Percentiles rank a stretch among this genome's conserved stretches.
These are phyloP conservation scores for Anarrhichthys ocellatus DNA, from an alignment of 2,113 vertebrate species.

Conservation along the genomic window DNA sequence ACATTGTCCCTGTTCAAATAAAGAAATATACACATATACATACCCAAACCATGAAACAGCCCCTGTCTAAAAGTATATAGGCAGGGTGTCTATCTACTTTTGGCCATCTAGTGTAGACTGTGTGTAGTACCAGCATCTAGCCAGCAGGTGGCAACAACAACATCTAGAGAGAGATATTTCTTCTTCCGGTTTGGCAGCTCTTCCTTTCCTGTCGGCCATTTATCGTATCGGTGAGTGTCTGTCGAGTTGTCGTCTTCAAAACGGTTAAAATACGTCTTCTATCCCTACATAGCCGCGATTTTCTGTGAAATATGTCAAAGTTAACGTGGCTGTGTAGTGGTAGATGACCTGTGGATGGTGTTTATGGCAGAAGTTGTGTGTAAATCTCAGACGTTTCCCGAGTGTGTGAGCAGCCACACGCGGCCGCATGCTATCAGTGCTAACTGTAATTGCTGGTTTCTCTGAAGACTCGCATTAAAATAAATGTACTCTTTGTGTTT, in stretches of 20 bases:
- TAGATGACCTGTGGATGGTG: rapidly evolving
- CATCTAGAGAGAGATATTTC: neutral
- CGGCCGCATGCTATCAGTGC: slow-evolving; percentile 27
- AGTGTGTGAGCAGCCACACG: slow-evolving; percentile 31
- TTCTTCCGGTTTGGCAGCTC: slow-evolving; percentile 19
- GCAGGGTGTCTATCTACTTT: neutral
- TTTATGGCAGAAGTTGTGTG: rapidly evolving
- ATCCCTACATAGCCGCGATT: rapidly evolving
- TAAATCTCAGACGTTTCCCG: neutral
- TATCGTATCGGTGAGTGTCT: slow-evolving; percentile 57
- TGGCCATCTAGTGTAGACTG: neutral
- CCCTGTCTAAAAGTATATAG: neutral
- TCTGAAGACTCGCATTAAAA: neutral
- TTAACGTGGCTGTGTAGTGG: rapidly evolving
- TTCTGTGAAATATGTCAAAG: rapidly evolving
- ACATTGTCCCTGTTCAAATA: neutral
- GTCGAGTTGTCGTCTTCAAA: slow-evolving; percentile 32
- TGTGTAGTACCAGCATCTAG: neutral
- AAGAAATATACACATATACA: neutral
- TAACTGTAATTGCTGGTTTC: neutral
- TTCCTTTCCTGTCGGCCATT: slow-evolving; percentile 79
- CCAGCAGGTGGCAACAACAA: slow-evolving; percentile 38
- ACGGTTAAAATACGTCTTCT: rapidly evolving
- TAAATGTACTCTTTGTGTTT: neutral
- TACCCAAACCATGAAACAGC: neutral